Conservation (phyloP, 2,888 invertebrate species). For the Notocelia uddmanniana region DNA sequence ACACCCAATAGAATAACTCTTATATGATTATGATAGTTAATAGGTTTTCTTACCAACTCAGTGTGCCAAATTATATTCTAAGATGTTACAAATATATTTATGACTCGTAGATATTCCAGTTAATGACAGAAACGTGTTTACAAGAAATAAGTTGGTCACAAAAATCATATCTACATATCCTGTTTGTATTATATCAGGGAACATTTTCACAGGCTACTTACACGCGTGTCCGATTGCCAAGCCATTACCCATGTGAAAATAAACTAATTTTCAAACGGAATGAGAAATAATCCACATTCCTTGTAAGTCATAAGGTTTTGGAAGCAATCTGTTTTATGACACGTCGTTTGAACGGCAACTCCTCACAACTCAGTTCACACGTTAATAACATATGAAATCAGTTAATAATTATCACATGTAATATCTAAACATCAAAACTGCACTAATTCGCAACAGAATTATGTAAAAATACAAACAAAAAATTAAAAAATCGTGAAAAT, state of each 20-base stretch:
- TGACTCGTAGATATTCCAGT: neutral
- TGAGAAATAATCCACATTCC: constrained; percentile 79
- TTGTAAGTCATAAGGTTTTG: constrained; percentile 73
- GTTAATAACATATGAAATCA: constrained; percentile 69
- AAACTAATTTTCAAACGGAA: constrained; percentile 77
- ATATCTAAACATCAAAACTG: constrained; percentile 73
- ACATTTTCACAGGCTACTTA: constrained; percentile 60
- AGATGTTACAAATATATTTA: neutral
- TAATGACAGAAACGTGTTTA: constrained; percentile 67
- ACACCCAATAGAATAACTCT: constrained; percentile 42
- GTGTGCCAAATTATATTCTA: neutral
- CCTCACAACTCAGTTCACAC: constrained; percentile 60
- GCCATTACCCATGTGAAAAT: constrained; percentile 85
- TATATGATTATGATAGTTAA: neutral
- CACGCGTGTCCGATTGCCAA: constrained; percentile 85
- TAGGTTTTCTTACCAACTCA: neutral
- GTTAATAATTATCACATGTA: constrained; percentile 61
- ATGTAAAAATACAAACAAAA: constrained; percentile 79
- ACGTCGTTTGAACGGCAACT: constrained; percentile 74
- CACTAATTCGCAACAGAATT: constrained; percentile 67
- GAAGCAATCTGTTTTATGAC: constrained; percentile 78
- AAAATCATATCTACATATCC: constrained; percentile 6
- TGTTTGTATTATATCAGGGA: neutral
- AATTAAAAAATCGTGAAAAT: constrained; percentile 78
- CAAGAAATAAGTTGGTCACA: constrained; percentile 33